A percentile compares a stretch with the other conserved stretches of the same genome.
phyloP scores from a whole-genome alignment of 2,888 invertebrate genomes.

The Lottia gigantea region DNA sequence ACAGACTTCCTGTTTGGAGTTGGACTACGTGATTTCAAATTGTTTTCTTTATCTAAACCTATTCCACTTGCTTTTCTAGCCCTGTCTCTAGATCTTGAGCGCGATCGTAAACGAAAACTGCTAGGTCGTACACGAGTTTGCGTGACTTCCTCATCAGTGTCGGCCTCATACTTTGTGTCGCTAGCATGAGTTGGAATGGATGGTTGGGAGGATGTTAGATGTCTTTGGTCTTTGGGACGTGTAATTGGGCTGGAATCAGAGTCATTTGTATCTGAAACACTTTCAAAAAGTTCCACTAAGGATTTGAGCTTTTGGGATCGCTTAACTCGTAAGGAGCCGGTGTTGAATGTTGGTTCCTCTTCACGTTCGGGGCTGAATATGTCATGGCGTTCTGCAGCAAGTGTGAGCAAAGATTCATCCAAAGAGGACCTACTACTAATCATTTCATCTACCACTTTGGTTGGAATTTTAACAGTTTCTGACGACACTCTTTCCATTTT shows the following conservation, averaged over 20 bases:
- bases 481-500: neutral
- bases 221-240: constrained; percentile 14
- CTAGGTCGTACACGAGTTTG: constrained; percentile 9
- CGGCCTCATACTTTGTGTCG: constrained; percentile 14
- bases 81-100: constrained; percentile 16
- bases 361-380: constrained; percentile 28
- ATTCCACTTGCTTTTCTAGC: constrained; percentile 14
- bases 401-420: constrained; percentile 53
- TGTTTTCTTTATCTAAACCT: constrained; percentile 17
- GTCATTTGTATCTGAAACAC: constrained; percentile 36
- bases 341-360: constrained; percentile 38
- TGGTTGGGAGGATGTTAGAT: constrained; percentile 24
- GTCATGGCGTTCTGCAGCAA: constrained; percentile 49
- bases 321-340: constrained; percentile 49
- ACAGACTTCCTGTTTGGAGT: constrained; percentile 16
- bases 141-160: constrained; percentile 25
- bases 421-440: constrained; percentile 48
- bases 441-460: constrained; percentile 28
- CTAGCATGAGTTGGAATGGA: constrained; percentile 14
- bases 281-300: constrained; percentile 56
- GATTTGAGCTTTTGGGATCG: constrained; percentile 53
- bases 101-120: neutral
- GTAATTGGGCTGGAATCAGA: constrained; percentile 32
- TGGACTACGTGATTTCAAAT: constrained; percentile 15
- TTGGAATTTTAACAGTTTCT: constrained; percentile 15